Conservation (phyloP, 1,140 invertebrate species). For the Eurosta solidaginis region DNA sequence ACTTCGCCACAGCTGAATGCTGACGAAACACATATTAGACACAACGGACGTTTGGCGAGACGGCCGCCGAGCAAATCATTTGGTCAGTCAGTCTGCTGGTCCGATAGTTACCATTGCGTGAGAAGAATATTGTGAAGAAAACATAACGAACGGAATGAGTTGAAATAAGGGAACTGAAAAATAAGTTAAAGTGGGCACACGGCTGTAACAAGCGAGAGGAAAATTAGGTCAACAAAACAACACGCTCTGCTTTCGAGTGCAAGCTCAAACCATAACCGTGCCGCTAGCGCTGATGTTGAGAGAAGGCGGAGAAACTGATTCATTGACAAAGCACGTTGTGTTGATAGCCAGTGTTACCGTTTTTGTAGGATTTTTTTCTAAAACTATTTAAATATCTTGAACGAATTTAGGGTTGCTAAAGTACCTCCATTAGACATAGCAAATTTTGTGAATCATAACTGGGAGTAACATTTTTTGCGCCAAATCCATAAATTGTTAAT, state of each 20-base stretch:
- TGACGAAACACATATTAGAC: slow-evolving; percentile 12
- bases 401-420: too few species aligned
- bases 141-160: slow-evolving; percentile 28
- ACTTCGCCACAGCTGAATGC: slow-evolving; percentile 3
- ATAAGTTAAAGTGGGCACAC: slow-evolving; percentile 27
- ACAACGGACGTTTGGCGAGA: neutral
- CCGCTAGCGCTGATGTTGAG: neutral
- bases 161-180: slow-evolving; percentile 32
- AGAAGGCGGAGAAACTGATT: neutral
- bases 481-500: too few species aligned
- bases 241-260: slow-evolving; percentile 21
- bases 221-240: slow-evolving; percentile 37
- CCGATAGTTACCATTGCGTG: neutral
- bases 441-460: too few species aligned
- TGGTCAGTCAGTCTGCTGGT: neutral
- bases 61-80: neutral
- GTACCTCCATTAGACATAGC: too few species aligned
- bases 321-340: neutral
- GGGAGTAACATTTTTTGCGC: too few species aligned
- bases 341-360: too few species aligned
- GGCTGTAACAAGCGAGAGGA: slow-evolving; percentile 31
- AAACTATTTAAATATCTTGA: too few species aligned
- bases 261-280: neutral
- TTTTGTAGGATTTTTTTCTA: too few species aligned
- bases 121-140: neutral